Conservation (phyloP, 1,140 invertebrate genomes). For the Drosophila aff. region DNA sequence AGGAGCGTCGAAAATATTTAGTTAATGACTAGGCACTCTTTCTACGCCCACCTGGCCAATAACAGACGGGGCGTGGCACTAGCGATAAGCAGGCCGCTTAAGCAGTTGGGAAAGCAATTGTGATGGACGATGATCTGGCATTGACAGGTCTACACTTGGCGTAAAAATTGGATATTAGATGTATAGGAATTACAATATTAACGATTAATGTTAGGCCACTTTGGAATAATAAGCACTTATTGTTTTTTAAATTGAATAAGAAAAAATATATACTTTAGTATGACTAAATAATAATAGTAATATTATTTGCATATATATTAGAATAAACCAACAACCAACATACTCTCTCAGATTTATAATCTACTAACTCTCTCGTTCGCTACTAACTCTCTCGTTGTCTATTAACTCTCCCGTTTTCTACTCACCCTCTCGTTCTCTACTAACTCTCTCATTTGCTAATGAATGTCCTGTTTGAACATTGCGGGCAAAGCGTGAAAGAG, state of each 20-base stretch:
- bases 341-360: no score
- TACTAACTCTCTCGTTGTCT: background rate
- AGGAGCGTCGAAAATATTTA: conserved; percentile 62
- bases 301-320: no score
- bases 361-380: no score
- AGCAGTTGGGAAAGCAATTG: conserved; percentile 17
- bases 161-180: background rate
- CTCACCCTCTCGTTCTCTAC: no score
- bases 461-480: background rate
- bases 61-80: conserved; percentile 43
- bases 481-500: background rate
- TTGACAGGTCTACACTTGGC: conserved; percentile 8
- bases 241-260: no score
- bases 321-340: no score
- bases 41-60: conserved; percentile 1
- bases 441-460: no score
- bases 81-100: conserved; percentile 45
- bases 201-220: no score
- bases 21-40: conserved; percentile 59
- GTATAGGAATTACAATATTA: no score
- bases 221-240: no score
- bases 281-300: no score
- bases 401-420: background rate
- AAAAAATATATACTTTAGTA: no score
- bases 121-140: conserved; percentile 30